Evolutionary conservation across 2,113 vertebrate genomes (phyloP), one percentile per base, ranked within the genome.

Genomic region (Tricholaema leucomelas): DNA sequence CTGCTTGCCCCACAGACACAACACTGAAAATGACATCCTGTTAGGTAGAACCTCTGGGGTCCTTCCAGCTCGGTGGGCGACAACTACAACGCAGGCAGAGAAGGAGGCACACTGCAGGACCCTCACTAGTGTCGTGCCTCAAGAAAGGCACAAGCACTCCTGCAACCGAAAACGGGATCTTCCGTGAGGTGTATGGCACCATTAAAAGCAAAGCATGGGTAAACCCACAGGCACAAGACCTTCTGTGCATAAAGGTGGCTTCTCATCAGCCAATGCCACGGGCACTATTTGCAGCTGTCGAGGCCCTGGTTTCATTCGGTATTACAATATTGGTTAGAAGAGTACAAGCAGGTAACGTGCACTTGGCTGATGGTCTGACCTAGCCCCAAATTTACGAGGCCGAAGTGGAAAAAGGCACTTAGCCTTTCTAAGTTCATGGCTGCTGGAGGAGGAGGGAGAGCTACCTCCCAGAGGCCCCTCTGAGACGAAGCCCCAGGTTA

Each of bases 311-410:
- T 58, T 61, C 52, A 24, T 3, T 10, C 44, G 30, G 2, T 18
- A 10, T 19, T 4, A 3, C 1, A 28, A 14, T 0, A 10, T 1
- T 4, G 35, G 20, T 46, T n/a, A 30, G 74, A 38, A 54, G n/a
- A 28, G 30, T 8, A 18, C 20, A 21, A 36, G 17, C 20, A 2
- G 10, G 21, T 10, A 14, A 5, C 54, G 23, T 0, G 0, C 10
- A 8, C 27, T 2, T 5, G 67, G 67, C 20, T 33, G n/a, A 17
- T 0, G 3, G 20, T 66, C 79, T 3, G 44, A 42, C 12, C 33
- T 5, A 31, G 64, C 33, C 52, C 31, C 40, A 12, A 0, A 14
- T 25, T 8, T 6, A 33, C 14, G 15, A 14, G 13, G 70, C 60
- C 20, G 42, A 13, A 36, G 25, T 2, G 30, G 4, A 6, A 5